Evolutionary conservation across 2,797 vertebrate genomes (phyloP), one percentile per base, ranked within the genome.

Genomic region (Trachops cirrhosus): DNA sequence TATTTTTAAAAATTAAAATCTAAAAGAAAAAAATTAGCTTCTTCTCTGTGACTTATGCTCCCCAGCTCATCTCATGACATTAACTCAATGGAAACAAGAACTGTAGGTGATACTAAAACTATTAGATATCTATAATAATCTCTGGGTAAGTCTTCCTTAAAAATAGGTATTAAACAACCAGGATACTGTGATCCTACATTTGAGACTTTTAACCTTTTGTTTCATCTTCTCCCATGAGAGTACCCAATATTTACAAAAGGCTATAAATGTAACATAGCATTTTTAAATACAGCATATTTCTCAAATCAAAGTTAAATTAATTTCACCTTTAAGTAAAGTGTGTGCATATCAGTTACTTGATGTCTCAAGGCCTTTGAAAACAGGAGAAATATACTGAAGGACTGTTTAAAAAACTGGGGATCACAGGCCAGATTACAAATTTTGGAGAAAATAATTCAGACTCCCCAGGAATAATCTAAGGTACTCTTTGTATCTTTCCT

Each of bases 311-410:
- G 64, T 44, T 71, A 34, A 90, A 70, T 74, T 89, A 89, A 90
- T 90, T 95, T 95, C 26, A 83, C 71, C 5, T 34, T 78, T 64
- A 74, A 48, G 29, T 84, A 79, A 83, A 84, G 75, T 77, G n/a
- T 37, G 32, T 84, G 12, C 41, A 29, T 85, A 68, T 67, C 9
- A 71, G 73, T 10, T 68, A 91, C 24, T 73, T 86, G 9, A 89
- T 68, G 91, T 93, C 71, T 92, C 44, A 96, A 92, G 44, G 10
- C 39, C 67, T 95, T 87, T 95, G 48, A 80, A 92, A 92, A 79
- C n/a, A 44, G 16, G 34, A 46, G 34, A 82, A 87, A 89, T 91
- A 84, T 77, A 84, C 3, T 87, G 50, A 87, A 86, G 54, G 52
- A 14, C 29, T 86, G 11, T 78, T 94, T 71, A 48, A 71, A 83